Base-by-base conservation (phyloP, 2,888 invertebrate species). In the Lasioglossum vierecki region DNA sequence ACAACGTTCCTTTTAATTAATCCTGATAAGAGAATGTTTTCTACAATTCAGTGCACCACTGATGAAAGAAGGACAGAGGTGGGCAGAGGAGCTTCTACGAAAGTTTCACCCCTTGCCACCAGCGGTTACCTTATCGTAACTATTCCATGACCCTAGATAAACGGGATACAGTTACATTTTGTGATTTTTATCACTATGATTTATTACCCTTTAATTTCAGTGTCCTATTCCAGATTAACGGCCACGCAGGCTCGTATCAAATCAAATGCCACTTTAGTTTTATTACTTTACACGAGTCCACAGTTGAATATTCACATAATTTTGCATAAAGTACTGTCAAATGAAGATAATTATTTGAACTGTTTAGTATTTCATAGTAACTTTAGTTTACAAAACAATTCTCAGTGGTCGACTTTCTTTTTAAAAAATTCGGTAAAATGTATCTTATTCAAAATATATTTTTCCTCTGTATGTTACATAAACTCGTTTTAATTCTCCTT, bases 101-200 rank as follows among this genome's bases (percentile, higher is more conserved):
- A 66, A 66, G 66, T 30, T 66, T 66, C 35, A 35, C 66, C 66
- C 18, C 30, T 18, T 35, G 35, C 35, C 35, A 18, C 66, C 66
- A 6, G 18, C 8, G 30, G 35, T 66, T 35, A 18, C 35, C 13
- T 66, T 66, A 66, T 66, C 66, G 66, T 35, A 18, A 35, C 66
- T 66, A 35, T 66, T 66, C 26, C 66, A 66, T 18, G 66, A 66
- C 35, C 66, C 18, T 66, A 35, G 66, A 66, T 66, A 66, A 66
- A 66, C 66, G 18, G 35, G 30, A 35, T 30, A 63, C 30, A 30
- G 26, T 30, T 22, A 22, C 26, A 63, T 63, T 30, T 30, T 63
- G 22, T 63, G 63, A 63, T 63, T 63, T 63, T 63, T 63, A 63
- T 63, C 63, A 4, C 5, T 63, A 22, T 13, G 15, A 63, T 63